Conservation (phyloP, 2,113 vertebrate species). For the Stegostoma tigrinum region DNA sequence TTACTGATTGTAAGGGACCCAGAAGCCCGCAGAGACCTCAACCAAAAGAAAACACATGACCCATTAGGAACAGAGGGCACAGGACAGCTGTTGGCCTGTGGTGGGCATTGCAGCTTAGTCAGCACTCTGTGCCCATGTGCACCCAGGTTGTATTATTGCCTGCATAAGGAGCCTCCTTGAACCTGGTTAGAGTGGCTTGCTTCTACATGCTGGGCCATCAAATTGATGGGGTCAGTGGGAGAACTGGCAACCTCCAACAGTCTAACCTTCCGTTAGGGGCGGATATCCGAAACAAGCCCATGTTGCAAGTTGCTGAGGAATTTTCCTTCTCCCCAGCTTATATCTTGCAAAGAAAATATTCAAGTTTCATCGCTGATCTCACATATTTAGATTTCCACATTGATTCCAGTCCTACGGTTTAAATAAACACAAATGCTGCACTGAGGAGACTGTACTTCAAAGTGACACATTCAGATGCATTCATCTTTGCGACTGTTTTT, state of each 20-base stretch:
- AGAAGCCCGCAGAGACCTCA: too few relatives aligned
- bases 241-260: neutral
- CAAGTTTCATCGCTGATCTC: neutral
- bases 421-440: conserved; percentile 19
- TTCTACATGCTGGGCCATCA: neutral
- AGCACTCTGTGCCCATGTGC: neutral
- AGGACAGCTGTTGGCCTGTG: neutral
- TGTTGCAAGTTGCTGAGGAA: neutral
- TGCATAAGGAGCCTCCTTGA: neutral
- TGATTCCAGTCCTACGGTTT: conserved; percentile 1
- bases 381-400: conserved; percentile 6
- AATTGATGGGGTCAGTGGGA: neutral
- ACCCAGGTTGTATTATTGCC: too few relatives aligned
- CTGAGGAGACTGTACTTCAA: neutral
- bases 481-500: conserved; percentile 10
- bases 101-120: neutral
- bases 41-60: neutral
- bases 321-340: neutral
- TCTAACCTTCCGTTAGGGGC: neutral
- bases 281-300: neutral
- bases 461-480: conserved; percentile 25
- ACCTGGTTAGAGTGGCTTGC: neutral
- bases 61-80: neutral
- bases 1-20: too few relatives aligned
- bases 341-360: neutral